phyloP scores from a whole-genome alignment of 2,888 invertebrate genomes.

The Ophion obscuratus region DNA sequence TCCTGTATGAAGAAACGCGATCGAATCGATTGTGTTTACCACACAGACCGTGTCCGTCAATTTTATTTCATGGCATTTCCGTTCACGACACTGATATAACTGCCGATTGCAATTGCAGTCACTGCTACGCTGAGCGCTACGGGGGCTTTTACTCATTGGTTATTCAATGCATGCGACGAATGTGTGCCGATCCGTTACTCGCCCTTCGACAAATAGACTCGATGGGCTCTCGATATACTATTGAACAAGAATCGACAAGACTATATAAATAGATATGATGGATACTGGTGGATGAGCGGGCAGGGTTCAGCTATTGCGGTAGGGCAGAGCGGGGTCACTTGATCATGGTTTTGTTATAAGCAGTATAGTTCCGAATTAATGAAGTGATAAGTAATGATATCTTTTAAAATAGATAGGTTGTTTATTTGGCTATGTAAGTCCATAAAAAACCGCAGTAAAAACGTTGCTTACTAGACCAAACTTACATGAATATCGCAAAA shows the following conservation, averaged over 20 bases:
- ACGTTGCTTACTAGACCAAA: no score
- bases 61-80: conserved; percentile 22
- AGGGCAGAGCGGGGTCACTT: no score
- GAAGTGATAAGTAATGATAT: no score
- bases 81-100: conserved; percentile 9
- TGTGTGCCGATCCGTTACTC: conserved; percentile 65
- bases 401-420: no score
- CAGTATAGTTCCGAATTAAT: no score
- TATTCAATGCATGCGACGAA: conserved; percentile 60
- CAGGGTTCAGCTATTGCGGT: background rate
- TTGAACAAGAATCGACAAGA: conserved; percentile 63
- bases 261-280: background rate
- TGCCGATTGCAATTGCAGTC: conserved; percentile 21
- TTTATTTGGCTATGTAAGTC: no score
- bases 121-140: conserved; percentile 22
- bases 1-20: conserved; percentile 32
- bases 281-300: no score
- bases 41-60: background rate
- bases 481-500: no score
- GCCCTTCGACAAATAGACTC: conserved; percentile 67
- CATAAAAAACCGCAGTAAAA: no score
- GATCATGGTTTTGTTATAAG: no score
- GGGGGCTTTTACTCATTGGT: conserved; percentile 48
- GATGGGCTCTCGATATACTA: conserved; percentile 58
- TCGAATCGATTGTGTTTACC: conserved; percentile 55